phyloP scores from a whole-genome alignment of 2,113 vertebrate genomes.

The Notothenia coriiceps region DNA sequence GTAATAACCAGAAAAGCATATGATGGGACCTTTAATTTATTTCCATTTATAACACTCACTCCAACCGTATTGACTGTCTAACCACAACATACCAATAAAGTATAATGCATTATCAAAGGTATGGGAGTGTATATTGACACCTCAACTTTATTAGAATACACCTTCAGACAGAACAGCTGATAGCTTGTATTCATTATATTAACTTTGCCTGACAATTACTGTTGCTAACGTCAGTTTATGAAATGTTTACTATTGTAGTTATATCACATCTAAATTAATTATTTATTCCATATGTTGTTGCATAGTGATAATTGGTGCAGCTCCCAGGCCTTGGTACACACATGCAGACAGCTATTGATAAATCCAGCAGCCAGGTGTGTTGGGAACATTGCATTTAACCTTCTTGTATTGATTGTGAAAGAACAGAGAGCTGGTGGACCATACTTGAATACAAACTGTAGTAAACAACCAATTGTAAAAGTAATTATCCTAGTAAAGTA shows the following conservation, averaged over 20 bases:
- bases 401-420: neutral
- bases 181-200: neutral
- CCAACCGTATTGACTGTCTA: too few species aligned
- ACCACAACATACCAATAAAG: neutral
- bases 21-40: too few species aligned
- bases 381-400: neutral
- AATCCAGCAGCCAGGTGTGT: neutral
- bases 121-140: slow-evolving; percentile 6
- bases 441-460: neutral
- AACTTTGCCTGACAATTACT: neutral
- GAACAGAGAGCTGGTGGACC: neutral
- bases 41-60: too few species aligned
- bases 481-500: neutral
- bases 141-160: slow-evolving; percentile 9
- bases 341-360: neutral
- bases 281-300: neutral
- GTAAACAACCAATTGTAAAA: neutral
- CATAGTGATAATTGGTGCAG: neutral
- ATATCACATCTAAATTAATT: neutral
- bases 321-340: neutral
- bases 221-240: neutral
- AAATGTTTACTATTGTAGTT: neutral
- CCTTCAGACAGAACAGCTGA: neutral
- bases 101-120: neutral
- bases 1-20: too few species aligned